Evolutionary conservation across 1,140 invertebrate genomes (phyloP).

Genomic region (Macrosteles quadrilineatus): DNA sequence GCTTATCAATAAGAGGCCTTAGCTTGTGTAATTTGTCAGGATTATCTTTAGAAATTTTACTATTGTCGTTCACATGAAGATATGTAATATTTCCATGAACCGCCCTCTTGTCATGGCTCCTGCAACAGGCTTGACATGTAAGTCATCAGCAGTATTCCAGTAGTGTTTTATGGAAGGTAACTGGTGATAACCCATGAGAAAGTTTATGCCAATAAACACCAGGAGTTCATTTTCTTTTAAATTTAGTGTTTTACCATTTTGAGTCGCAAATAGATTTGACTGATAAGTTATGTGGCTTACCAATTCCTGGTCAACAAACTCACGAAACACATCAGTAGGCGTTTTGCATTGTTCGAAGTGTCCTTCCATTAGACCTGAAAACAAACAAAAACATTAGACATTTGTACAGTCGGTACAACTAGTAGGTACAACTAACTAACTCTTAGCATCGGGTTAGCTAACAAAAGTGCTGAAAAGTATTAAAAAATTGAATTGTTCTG

Average conservation of each 20-base stretch:
- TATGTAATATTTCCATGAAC: slow-evolving; percentile 26
- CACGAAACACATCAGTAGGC: neutral
- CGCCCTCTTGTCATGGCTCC: slow-evolving; percentile 25
- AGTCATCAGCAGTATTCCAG: slow-evolving; percentile 11
- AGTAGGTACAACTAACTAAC: too few species aligned
- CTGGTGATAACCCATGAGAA: too few species aligned
- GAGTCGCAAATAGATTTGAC: neutral
- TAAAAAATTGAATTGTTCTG: neutral
- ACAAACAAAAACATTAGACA: neutral
- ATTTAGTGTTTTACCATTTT: slow-evolving; percentile 17
- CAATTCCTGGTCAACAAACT: too few species aligned
- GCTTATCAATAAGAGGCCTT: slow-evolving; percentile 22
- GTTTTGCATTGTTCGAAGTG: slow-evolving; percentile 11
- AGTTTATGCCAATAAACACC: too few species aligned
- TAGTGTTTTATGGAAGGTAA: too few species aligned
- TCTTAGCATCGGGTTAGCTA: too few species aligned
- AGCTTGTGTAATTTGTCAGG: slow-evolving; percentile 21
- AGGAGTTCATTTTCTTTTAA: too few species aligned
- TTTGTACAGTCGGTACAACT: too few species aligned
- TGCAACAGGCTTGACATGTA: slow-evolving; percentile 24
- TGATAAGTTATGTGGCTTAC: too few species aligned
- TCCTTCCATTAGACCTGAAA: slow-evolving; percentile 9
- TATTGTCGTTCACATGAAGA: slow-evolving; percentile 26
- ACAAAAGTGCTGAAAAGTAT: neutral
- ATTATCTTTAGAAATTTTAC: neutral